These are phyloP conservation scores for Eptesicus fuscus DNA, from an alignment of 2,113 vertebrate species.

Conservation along the genomic window DNA sequence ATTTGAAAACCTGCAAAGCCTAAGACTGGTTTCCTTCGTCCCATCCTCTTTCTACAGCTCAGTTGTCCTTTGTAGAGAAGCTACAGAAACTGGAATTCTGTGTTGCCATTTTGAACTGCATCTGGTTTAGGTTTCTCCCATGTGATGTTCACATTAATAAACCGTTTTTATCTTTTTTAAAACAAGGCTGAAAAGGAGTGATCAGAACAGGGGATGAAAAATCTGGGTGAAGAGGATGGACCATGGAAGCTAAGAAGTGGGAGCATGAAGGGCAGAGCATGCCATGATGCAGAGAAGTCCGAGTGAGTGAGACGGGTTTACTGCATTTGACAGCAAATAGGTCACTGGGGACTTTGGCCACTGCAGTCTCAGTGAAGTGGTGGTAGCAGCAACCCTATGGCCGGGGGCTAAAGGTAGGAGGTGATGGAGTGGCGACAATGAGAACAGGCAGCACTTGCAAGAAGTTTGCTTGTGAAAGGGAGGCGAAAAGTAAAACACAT, in stretches of 20 bases:
- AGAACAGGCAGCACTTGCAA: not conserved
- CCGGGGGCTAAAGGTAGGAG: not conserved
- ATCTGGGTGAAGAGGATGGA: not conserved
- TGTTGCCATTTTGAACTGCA: not conserved
- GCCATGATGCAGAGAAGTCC: not conserved
- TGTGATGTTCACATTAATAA: not conserved
- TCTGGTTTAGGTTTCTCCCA: not conserved
- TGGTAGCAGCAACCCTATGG: not conserved
- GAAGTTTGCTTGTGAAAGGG: not conserved
- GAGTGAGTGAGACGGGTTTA: not conserved
- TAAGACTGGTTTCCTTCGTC: not conserved
- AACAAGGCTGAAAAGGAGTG: not conserved
- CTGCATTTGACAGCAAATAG: not conserved
- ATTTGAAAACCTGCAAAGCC: not conserved
- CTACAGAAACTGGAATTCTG: not conserved
- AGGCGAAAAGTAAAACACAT: not conserved
- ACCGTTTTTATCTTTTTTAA: not conserved
- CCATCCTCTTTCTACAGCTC: not conserved
- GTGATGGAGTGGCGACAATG: too few species aligned
- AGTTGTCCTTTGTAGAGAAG: not conserved
- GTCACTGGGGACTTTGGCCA: not conserved
- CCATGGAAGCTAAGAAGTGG: not conserved
- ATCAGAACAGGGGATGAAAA: not conserved
- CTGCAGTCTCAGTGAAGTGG: not conserved
- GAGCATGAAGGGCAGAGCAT: not conserved